These are phyloP conservation scores for Clepsis dumicolana DNA, from an alignment of 2,888 invertebrate genomes.

Conservation along the genomic window DNA sequence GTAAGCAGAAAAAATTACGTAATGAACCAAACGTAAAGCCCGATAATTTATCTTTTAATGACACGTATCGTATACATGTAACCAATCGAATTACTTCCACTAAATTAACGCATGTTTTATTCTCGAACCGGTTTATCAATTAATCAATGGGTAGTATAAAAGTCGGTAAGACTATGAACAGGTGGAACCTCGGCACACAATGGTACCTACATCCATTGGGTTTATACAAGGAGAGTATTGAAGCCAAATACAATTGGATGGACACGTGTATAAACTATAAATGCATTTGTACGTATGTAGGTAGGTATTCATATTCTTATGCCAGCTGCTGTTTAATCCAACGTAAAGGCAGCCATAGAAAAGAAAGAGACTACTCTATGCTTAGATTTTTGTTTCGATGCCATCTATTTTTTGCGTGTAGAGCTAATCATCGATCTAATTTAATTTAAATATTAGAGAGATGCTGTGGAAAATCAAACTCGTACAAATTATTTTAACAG, in stretches of 20 bases:
- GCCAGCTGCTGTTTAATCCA: not conserved
- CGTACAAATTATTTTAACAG: too few relatives aligned
- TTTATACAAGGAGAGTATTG: conserved; percentile 5
- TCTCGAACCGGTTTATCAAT: conserved; percentile 38
- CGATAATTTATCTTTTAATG: conserved; percentile 24
- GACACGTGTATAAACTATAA: not conserved
- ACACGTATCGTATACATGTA: conserved; percentile 19
- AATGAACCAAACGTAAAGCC: not conserved
- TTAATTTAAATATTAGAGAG: too few relatives aligned
- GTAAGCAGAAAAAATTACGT: not conserved
- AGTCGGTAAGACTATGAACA: conserved; percentile 34
- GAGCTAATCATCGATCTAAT: too few relatives aligned
- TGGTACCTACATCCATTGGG: conserved; percentile 8
- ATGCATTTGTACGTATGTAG: not conserved
- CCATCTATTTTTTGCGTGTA: too few relatives aligned
- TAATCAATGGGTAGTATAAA: conserved; percentile 39
- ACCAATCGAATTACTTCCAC: conserved; percentile 39
- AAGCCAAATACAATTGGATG: not conserved
- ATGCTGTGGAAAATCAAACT: too few relatives aligned
- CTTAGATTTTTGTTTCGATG: too few relatives aligned
- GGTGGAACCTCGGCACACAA: conserved; percentile 24
- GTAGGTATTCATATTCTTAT: not conserved
- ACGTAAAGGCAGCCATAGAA: not conserved
- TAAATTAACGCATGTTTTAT: conserved; percentile 38
- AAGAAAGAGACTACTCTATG: too few relatives aligned